phyloP scores from a whole-genome alignment of 2,797 vertebrate genomes.

The Synanceia verrucosa region DNA sequence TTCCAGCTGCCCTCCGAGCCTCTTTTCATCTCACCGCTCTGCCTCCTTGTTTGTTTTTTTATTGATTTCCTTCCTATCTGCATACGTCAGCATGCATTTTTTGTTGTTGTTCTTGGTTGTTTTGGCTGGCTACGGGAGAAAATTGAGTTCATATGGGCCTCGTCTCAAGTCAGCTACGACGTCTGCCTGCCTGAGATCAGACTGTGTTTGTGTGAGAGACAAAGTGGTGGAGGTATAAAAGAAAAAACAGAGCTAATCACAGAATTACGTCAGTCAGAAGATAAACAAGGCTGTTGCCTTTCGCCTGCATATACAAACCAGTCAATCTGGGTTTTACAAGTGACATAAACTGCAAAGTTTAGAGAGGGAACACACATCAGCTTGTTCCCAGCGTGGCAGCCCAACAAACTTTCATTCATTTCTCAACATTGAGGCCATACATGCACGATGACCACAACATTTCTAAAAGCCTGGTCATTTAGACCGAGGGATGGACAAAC shows the following conservation, averaged over 20 bases:
- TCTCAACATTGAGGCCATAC: slow-evolving; percentile 69
- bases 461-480: slow-evolving; percentile 66
- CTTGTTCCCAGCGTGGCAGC: slow-evolving; percentile 60
- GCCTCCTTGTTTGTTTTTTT: slow-evolving; percentile 71
- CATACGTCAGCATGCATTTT: slow-evolving; percentile 74
- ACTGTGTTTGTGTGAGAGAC: slow-evolving; percentile 32
- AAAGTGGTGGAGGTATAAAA: slow-evolving; percentile 56
- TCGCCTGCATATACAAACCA: slow-evolving; percentile 52
- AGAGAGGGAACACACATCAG: slow-evolving; percentile 62
- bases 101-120: slow-evolving; percentile 68
- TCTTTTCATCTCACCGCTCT: slow-evolving; percentile 73
- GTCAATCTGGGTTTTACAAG: slow-evolving; percentile 71
- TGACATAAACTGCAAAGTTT: slow-evolving; percentile 72
- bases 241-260: slow-evolving; percentile 57
- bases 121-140: slow-evolving; percentile 69
- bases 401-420: slow-evolving; percentile 76
- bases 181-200: slow-evolving; percentile 60
- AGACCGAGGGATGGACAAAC: slow-evolving; percentile 55
- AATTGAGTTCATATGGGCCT: slow-evolving; percentile 81
- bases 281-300: slow-evolving; percentile 70
- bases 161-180: slow-evolving; percentile 64
- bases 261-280: slow-evolving; percentile 71
- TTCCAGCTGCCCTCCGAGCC: slow-evolving; percentile 59
- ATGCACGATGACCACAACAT: slow-evolving; percentile 70
- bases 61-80: slow-evolving; percentile 82